Evolutionary conservation across 2,888 invertebrate genomes (phyloP), one percentile per base, ranked within the genome.

Genomic region (Meloe dianella): DNA sequence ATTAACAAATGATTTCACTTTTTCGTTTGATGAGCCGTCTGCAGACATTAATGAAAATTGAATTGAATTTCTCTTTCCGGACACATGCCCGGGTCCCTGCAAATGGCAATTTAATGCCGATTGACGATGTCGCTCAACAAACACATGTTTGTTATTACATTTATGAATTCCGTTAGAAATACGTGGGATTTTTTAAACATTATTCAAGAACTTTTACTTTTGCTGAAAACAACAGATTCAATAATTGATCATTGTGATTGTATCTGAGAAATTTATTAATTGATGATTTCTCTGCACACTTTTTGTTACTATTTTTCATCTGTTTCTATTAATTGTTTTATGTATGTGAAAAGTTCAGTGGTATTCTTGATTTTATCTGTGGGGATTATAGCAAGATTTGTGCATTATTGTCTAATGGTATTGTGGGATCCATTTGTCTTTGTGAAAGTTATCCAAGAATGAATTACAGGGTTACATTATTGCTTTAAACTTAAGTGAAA

Each of bases 391-490:
- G 51, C 10, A 10, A 12, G 10, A 51, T 22, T 22, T 51, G 51
- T 51, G 51, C 20, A 20, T 10, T 47, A 24, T 5, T 51, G 22
- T 51, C 51, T 22, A 24, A 51, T 51, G 51, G 12, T 22, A 51
- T 51, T 51, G 20, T 47, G 20, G 1, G 47, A 47, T 10, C 22
- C 9, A 2, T 20, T 9, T 47, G 59, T 27, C 20, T 32, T 61
- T 61, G 66, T 66, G 66, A 66, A 66, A 66, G 66, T 63, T 30
- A 58, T 35, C 54, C 24, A 17, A 22, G n/a, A 58, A 60, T 47
- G 60, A 60, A 61, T 67, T 61, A 61, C 64, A 67, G 67, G 67
- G 67, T 67, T 64, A 67, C 63, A 38, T 60, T 63, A 63, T 62
- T 30, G 65, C 59, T 63, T 60, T 59, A 57, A 62, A 63, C 59